Base-by-base conservation (phyloP, 2,797 vertebrate species). In the Parambassis ranga region DNA sequence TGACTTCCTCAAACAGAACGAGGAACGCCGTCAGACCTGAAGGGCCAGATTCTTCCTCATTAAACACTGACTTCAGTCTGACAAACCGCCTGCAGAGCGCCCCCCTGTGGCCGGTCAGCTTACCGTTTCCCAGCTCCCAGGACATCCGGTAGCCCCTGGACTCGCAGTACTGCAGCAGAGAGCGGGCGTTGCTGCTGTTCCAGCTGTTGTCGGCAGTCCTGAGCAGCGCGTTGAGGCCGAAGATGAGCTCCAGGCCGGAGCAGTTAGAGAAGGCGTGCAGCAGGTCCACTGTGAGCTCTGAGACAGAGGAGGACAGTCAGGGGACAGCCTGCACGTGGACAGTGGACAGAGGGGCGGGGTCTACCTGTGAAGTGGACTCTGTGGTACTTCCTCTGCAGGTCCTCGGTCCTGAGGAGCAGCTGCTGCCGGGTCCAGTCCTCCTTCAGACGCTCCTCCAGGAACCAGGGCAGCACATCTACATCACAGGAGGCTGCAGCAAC, bases 71-170 rank as follows among this genome's bases (percentile, higher is more conserved):
- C n/a, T n/a, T n/a, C n/a, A n/a, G n/a, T n/a, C n/a, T n/a, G 27
- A 27, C 27, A 8, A 18, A 0, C 1, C 2, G 27, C 26, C 3
- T 26, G 41, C 26, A 26, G 13, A 42, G 19, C 42, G 26, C 42
- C 27, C 26, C 18, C 15, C 7, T 26, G 44, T 30, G 18, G 13
- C 7, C n/a, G 43, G 30, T 19, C n/a, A 31, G 31, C 24, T 10
- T 26, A 86, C 82, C 97, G 1, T 98, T 99, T 11, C 97, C 97
- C 0, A 99, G 93, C 87, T 98, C 97, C 97, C 97, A 99, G 56
- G 93, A 93, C 83, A 98, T 91, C 53, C 59, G 68, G 75, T 98
- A 98, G 0, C 64, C 52, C 63, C 37, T 89, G 2, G 87, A 93
- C 53, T 93, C 71, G 0, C 95, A 96, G 87, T 98, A 98, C 52